Evolutionary conservation across 2,797 vertebrate species (phyloP).

Genomic region (Podargus strigoides): DNA sequence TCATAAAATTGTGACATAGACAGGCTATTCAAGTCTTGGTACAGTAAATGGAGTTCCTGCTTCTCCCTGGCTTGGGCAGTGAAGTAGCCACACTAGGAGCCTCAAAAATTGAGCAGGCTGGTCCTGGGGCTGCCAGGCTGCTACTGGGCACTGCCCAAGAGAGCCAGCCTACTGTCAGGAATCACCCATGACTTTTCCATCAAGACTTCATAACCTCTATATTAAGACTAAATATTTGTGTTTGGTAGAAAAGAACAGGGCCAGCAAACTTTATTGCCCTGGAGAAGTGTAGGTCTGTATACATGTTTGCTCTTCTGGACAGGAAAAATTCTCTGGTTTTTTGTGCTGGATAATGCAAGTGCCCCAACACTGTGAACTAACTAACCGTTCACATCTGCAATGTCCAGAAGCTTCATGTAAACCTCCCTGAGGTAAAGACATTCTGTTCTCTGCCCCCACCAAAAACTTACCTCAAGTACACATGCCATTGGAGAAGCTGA

Average conservation of each 20-base stretch:
- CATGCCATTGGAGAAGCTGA: not conserved
- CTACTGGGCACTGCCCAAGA: fast-evolving
- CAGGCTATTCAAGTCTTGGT: not conserved
- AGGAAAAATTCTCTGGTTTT: not conserved
- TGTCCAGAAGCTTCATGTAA: not conserved
- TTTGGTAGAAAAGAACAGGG: not conserved
- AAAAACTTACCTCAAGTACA: not conserved
- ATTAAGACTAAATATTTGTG: not conserved
- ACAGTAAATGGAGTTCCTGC: not conserved
- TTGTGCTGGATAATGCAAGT: not conserved
- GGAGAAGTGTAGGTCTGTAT: not conserved
- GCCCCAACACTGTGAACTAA: not conserved
- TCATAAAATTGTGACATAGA: not conserved
- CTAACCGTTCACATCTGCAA: fast-evolving
- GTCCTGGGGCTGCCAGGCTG: not conserved
- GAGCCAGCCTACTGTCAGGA: not conserved
- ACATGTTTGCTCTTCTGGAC: not conserved
- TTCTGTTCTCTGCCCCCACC: not conserved
- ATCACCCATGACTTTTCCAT: not conserved
- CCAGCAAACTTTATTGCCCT: not conserved
- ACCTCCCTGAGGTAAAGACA: not conserved
- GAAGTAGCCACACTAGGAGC: not conserved
- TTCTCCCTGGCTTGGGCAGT: not conserved
- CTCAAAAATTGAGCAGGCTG: not conserved
- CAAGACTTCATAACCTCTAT: not conserved